Evolutionary conservation across 2,888 invertebrate species (phyloP), one percentile per base, ranked within the genome.

Genomic region (Exephanes ischioxanthus): DNA sequence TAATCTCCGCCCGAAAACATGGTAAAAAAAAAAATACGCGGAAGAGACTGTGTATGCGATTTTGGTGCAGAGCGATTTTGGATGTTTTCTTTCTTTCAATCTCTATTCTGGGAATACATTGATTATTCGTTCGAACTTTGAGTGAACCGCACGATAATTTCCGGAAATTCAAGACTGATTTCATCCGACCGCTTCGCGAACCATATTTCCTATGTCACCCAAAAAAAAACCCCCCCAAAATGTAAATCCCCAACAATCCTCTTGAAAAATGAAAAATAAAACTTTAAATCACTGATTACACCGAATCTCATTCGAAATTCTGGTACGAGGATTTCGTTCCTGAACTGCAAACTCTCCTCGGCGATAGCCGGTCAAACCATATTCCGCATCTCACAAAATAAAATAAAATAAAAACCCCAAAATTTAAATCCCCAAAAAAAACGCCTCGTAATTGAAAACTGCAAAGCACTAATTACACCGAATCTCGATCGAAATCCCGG

Each of bases 1-100:
- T 76, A 67, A 76, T 76, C 66, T 11, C 19, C 19, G 51, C 9
- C 22, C 16, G 66, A 16, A 66, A 63, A 63, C 26, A 16, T 33
- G 41, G n/a, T 37, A 37, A 41, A 45, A 68, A 67, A 67, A 45
- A 45, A 22, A 3, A 26, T 26, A 26, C 14, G 2, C 30, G 0
- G 16, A 30, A 55, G 7, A 55, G 3, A 9, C 9, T 37, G n/a
- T 22, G 16, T 9, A 30, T n/a, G 22, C 61, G 26, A 30, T 30
- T 26, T 22, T 16, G 3, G 58, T 26, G 26, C 7, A 14, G 4
- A 30, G 9, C 4, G 58, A 22, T 73, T 73, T 61, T n/a, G 4
- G 3, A 3, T 22, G 5, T 55, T 41, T 58, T 4, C 16, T 16
- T 26, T 26, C 41, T 0, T 19, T 22, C 5, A 19, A 33, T 51